Percentiles rank a stretch among this genome's conserved stretches.
phyloP scores from a whole-genome alignment of 1,140 invertebrate genomes.

The Sarcophaga bullata region DNA sequence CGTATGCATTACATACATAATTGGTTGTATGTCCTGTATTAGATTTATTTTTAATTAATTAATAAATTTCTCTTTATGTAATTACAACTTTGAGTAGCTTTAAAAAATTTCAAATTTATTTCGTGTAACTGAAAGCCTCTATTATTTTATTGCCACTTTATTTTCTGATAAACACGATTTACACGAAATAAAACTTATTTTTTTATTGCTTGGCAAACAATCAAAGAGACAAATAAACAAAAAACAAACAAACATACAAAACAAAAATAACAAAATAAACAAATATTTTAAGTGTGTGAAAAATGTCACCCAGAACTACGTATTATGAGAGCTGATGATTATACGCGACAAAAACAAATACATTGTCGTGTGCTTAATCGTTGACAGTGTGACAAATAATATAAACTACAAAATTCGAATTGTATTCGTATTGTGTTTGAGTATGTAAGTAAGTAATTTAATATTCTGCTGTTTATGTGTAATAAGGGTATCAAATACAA shows the following conservation, averaged over 20 bases:
- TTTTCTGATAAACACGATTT: not conserved
- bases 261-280: not conserved
- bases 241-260: not conserved
- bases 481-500: too few relatives aligned
- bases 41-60: too few relatives aligned
- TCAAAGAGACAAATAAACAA: not conserved
- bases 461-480: not conserved
- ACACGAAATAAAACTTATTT: too few relatives aligned
- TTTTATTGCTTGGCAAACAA: not conserved
- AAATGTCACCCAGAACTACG: not conserved
- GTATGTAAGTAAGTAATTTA: not conserved
- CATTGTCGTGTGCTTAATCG: not conserved
- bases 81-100: not conserved
- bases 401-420: not conserved
- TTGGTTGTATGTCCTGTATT: too few relatives aligned
- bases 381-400: not conserved
- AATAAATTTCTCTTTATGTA: not conserved
- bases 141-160: not conserved
- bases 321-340: too few relatives aligned
- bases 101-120: too few relatives aligned
- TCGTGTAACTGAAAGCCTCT: too few relatives aligned
- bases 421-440: not conserved
- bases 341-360: too few relatives aligned
- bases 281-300: conserved; percentile 4
- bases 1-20: too few relatives aligned